phyloP scores from a whole-genome alignment of 2,888 invertebrate genomes.

The Chrysopilus asiliformis region DNA sequence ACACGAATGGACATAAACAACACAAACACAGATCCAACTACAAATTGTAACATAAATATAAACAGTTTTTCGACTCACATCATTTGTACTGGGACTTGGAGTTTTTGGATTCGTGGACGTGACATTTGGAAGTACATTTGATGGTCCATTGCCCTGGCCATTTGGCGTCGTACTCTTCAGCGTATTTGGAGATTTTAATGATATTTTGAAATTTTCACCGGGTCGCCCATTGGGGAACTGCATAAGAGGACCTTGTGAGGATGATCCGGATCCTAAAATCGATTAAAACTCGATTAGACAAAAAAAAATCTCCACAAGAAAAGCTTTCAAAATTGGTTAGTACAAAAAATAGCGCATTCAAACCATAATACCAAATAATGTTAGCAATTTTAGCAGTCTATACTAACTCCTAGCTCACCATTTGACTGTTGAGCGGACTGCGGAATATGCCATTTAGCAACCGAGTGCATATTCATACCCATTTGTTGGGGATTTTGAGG shows the following conservation, averaged over 20 bases:
- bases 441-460: slow-evolving; percentile 63
- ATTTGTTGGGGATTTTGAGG: slow-evolving; percentile 27
- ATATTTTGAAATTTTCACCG: slow-evolving; percentile 37
- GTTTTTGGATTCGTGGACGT: slow-evolving; percentile 77
- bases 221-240: slow-evolving; percentile 35
- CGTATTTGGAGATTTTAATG: slow-evolving; percentile 35
- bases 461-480: slow-evolving; percentile 29
- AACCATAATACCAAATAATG: not conserved
- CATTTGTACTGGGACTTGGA: slow-evolving; percentile 59
- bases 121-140: slow-evolving; percentile 33
- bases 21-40: not conserved
- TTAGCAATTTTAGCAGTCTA: slow-evolving; percentile 9
- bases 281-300: not conserved
- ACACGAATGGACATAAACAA: not conserved
- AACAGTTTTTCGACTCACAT: slow-evolving; percentile 33
- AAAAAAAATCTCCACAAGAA: not conserved
- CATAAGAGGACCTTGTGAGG: slow-evolving; percentile 33
- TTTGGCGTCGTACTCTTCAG: slow-evolving; percentile 32
- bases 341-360: not conserved
- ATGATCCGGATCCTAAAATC: no score
- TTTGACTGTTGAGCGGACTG: slow-evolving; percentile 36
- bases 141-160: slow-evolving; percentile 21
- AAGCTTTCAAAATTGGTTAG: slow-evolving; percentile 1
- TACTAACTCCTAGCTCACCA: slow-evolving; percentile 27
- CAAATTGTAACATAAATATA: slow-evolving; percentile 6